Evolutionary conservation across 1,140 invertebrate genomes (phyloP).

Genomic region (Sminthurinus signatus): DNA sequence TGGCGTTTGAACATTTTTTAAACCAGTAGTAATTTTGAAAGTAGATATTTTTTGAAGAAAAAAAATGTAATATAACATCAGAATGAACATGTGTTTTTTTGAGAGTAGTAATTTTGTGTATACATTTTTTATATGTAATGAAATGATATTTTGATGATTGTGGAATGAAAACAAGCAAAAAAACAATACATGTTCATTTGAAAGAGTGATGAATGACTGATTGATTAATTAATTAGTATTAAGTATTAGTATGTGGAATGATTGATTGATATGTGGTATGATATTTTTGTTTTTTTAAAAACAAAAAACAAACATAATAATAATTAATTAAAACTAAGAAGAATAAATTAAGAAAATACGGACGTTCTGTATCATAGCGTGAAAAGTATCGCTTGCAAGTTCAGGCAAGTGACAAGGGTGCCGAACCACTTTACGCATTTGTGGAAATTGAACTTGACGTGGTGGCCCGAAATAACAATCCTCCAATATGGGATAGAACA

Average conservation of each 20-base stretch:
- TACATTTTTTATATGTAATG: neutral
- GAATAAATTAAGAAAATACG: conserved; percentile 7
- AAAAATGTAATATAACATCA: no score
- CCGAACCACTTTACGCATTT: conserved; percentile 75
- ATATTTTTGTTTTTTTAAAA: no score
- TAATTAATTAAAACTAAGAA: no score
- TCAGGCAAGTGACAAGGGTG: conserved; percentile 82
- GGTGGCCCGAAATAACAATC: conserved; percentile 93
- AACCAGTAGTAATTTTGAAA: neutral
- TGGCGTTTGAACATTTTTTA: neutral
- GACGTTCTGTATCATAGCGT: conserved; percentile 55
- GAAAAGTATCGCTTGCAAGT: conserved; percentile 90
- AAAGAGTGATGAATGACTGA: no score
- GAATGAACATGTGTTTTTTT: no score
- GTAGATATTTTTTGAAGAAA: neutral
- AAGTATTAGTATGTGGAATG: no score
- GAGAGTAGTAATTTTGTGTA: neutral
- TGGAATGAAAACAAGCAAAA: neutral
- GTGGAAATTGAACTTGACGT: conserved; percentile 95
- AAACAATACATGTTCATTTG: no score
- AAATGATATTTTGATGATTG: neutral
- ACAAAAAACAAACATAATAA: no score
- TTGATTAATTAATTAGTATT: no score
- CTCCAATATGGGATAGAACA: conserved; percentile 86
- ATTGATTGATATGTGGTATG: no score